A percentile compares a stretch with the other conserved stretches of the same genome.
Conservation (phyloP, 2,113 vertebrate species). For the Etheostoma cragini region DNA sequence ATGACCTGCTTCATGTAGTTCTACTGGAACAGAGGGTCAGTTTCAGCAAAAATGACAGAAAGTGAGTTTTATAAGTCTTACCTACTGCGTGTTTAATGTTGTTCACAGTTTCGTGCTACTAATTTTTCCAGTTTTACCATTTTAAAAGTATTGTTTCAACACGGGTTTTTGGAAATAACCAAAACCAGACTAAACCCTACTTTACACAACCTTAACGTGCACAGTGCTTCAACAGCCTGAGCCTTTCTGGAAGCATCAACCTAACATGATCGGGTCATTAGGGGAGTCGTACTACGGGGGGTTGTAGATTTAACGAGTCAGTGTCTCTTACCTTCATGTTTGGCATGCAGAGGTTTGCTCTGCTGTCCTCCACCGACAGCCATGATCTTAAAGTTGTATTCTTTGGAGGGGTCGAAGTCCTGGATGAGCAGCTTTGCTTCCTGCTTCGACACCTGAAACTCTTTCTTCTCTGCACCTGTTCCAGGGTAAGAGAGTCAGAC, state of each 20-base stretch:
- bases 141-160: too few species aligned
- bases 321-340: conserved; percentile 73
- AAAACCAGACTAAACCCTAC: too few species aligned
- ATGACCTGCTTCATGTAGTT: too few species aligned
- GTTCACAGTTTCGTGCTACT: too few species aligned
- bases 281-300: neutral
- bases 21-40: too few species aligned
- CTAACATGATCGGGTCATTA: neutral
- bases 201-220: too few species aligned
- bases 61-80: too few species aligned
- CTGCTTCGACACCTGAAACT: conserved; percentile 69
- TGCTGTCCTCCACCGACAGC: conserved; percentile 63
- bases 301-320: neutral
- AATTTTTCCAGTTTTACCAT: too few species aligned
- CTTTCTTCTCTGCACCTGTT: conserved; percentile 69
- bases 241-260: neutral
- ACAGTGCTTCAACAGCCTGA: too few species aligned
- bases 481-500: neutral
- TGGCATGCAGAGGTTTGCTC: conserved; percentile 79
- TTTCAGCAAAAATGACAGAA: too few species aligned
- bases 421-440: conserved; percentile 73
- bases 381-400: conserved; percentile 75
- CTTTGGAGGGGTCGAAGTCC: conserved; percentile 69
- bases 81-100: too few species aligned
- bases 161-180: too few species aligned